phyloP scores from a whole-genome alignment of 2,113 vertebrate genomes.

The Prunella himalayana region DNA sequence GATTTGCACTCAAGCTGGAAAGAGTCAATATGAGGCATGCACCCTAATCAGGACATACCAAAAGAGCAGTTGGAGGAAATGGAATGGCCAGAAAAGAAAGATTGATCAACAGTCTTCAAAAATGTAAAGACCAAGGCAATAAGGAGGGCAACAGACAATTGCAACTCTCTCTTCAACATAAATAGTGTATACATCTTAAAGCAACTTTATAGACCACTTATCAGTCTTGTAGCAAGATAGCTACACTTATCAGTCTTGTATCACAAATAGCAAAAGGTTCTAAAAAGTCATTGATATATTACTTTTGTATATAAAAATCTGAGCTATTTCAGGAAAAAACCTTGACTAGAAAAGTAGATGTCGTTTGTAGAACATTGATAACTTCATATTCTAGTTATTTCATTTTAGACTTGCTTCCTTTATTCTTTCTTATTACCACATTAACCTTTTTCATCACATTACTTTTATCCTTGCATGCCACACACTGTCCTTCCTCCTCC shows the following conservation, averaged over 20 bases:
- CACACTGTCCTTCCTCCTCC: neutral
- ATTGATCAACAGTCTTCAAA: neutral
- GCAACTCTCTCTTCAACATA: neutral
- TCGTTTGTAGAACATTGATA: neutral
- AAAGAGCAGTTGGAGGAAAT: neutral
- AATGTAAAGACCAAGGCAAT: neutral
- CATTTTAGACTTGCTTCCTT: neutral
- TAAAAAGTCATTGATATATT: neutral
- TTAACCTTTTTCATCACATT: neutral
- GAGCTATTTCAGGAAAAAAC: neutral
- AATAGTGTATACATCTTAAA: neutral
- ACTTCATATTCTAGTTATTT: neutral
- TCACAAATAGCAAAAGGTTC: neutral
- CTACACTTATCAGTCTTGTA: neutral
- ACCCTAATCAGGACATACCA: neutral
- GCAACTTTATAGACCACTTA: neutral
- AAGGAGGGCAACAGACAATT: neutral
- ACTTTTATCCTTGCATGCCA: neutral
- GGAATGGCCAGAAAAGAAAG: neutral
- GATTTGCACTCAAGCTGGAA: neutral
- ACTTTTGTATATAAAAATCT: neutral
- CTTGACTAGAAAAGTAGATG: neutral
- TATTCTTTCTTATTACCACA: neutral
- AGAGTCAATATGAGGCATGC: neutral
- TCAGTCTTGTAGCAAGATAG: neutral